Evolutionary conservation across 1,140 invertebrate genomes (phyloP).

Genomic region (Neodiprion lecontei): DNA sequence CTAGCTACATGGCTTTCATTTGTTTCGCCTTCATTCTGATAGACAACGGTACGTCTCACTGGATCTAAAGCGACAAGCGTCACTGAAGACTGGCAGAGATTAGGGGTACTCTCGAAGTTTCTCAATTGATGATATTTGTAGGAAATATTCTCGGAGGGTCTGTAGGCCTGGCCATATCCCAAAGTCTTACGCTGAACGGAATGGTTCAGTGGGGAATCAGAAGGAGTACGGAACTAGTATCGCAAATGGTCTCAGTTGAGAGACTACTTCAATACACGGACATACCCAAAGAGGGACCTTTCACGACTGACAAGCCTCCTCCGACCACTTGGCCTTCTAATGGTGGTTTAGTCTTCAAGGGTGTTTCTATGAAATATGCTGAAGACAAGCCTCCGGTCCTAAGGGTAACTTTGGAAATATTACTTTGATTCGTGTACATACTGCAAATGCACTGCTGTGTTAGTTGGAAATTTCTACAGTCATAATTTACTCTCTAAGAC

Average conservation of each 20-base stretch:
- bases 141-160: constrained; percentile 61
- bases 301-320: constrained; percentile 49
- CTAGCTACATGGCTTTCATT: constrained; percentile 40
- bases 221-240: constrained; percentile 74
- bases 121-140: constrained; percentile 22
- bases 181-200: constrained; percentile 79
- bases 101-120: not conserved
- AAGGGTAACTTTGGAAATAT: constrained; percentile 54
- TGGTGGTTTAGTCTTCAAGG: constrained; percentile 61
- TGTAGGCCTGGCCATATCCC: constrained; percentile 86
- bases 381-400: constrained; percentile 70
- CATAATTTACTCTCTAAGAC: too few relatives aligned
- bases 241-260: constrained; percentile 85
- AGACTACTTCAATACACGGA: constrained; percentile 78
- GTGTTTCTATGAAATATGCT: constrained; percentile 73
- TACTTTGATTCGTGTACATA: too few relatives aligned
- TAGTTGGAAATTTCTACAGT: too few relatives aligned
- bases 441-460: too few relatives aligned
- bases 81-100: not conserved
- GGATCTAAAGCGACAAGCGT: not conserved
- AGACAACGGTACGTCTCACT: constrained; percentile 38
- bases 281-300: constrained; percentile 66
- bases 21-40: constrained; percentile 57
- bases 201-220: constrained; percentile 85
- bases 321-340: constrained; percentile 59